phyloP scores from a whole-genome alignment of 2,888 invertebrate genomes.

The Heliconius sara region DNA sequence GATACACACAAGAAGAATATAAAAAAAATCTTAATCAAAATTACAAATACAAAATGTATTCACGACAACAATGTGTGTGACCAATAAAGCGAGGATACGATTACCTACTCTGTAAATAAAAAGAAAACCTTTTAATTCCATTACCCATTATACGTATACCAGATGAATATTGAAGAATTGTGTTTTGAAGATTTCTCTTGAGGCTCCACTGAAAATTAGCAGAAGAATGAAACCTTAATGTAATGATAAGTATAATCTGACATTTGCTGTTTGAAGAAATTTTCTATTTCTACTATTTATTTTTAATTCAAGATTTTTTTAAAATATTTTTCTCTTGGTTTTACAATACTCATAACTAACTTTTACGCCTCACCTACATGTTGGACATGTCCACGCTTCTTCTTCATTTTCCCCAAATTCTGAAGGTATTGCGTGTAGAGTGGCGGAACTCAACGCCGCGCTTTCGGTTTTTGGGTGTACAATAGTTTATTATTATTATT shows the following conservation, averaged over 20 bases:
- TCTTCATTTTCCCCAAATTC: no score
- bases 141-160: neutral
- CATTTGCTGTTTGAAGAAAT: neutral
- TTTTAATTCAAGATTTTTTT: neutral
- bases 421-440: no score
- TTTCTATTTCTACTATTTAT: neutral
- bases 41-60: slow-evolving; percentile 7
- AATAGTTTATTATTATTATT: no score
- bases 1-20: neutral
- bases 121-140: slow-evolving; percentile 9
- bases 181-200: slow-evolving; percentile 34
- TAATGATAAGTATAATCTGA: slow-evolving; percentile 3
- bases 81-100: neutral
- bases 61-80: neutral
- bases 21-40: slow-evolving; percentile 4
- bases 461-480: no score
- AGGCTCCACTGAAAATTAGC: slow-evolving; percentile 25
- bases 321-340: neutral
- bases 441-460: no score
- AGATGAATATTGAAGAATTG: slow-evolving; percentile 8
- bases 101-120: neutral
- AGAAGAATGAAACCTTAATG: slow-evolving; percentile 6
- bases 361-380: no score
- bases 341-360: neutral
- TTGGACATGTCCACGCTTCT: no score